Conservation (phyloP, 2,888 invertebrate species). For the Hirtodrosophila cameraria region DNA sequence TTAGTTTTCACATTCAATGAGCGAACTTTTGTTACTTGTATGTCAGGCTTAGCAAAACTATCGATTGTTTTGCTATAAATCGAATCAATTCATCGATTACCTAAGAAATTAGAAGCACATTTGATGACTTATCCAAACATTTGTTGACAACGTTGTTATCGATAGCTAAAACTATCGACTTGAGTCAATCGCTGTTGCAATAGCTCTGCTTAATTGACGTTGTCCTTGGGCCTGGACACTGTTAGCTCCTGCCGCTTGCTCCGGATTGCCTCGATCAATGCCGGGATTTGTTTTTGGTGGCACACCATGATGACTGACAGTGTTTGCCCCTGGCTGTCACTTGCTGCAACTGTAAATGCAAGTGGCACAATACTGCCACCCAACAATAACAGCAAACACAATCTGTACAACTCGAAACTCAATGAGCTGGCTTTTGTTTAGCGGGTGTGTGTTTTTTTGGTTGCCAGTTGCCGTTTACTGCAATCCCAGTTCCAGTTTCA, state of each 20-base stretch:
- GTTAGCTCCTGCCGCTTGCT: conserved; percentile 50
- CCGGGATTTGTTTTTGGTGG: conserved; percentile 54
- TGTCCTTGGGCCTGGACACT: conserved; percentile 20
- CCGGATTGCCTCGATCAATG: conserved; percentile 69
- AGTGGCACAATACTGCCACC: conserved; percentile 5
- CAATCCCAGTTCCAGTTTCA: conserved; percentile 4
- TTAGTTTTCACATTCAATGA: too few species aligned
- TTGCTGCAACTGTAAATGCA: conserved; percentile 58
- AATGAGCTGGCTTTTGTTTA: conserved; percentile 73
- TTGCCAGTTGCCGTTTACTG: conserved; percentile 15
- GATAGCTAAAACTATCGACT: too few species aligned
- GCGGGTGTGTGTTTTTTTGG: conserved; percentile 39
- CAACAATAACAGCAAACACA: conserved; percentile 15
- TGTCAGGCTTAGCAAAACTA: too few species aligned
- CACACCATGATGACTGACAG: conserved; percentile 28
- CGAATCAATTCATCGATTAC: too few species aligned
- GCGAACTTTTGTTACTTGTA: too few species aligned
- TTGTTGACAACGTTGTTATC: too few species aligned
- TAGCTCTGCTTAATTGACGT: conserved; percentile 17
- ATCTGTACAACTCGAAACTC: conserved; percentile 59
- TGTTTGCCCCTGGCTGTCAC: conserved; percentile 39
- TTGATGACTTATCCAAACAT: too few species aligned
- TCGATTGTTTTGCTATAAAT: too few species aligned
- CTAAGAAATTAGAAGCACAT: too few species aligned
- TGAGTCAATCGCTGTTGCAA: too few species aligned